These are phyloP conservation scores for Leucozona laternaria DNA, from an alignment of 2,888 invertebrate genomes.

Conservation along the genomic window DNA sequence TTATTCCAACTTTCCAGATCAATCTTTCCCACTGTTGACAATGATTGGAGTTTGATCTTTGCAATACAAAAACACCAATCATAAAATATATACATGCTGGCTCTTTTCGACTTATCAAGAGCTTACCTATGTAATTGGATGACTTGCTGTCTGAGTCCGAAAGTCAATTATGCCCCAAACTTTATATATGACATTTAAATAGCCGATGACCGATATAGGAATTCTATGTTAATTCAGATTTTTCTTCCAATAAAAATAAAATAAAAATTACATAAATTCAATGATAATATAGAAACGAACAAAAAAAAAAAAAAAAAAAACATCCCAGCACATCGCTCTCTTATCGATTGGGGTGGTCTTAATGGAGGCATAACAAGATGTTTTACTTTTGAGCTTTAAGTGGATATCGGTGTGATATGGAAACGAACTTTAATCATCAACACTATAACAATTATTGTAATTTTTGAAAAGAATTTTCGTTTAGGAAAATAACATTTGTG, in stretches of 20 bases:
- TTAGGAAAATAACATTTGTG: not conserved
- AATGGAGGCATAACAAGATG: slow-evolving; percentile 61
- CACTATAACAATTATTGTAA: slow-evolving; percentile 23
- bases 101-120: slow-evolving; percentile 7
- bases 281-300: slow-evolving; percentile 46
- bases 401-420: slow-evolving; percentile 48
- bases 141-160: slow-evolving; percentile 33
- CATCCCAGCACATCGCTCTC: too few species aligned
- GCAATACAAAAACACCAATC: slow-evolving; percentile 13
- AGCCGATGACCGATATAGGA: slow-evolving; percentile 43
- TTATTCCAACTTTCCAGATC: not conserved
- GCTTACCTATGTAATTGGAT: slow-evolving; percentile 23
- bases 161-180: not conserved
- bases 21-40: not conserved
- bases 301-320: slow-evolving; percentile 1
- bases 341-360: slow-evolving; percentile 74
- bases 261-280: slow-evolving; percentile 74
- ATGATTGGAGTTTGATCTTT: not conserved
- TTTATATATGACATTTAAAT: slow-evolving; percentile 28
- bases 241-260: slow-evolving; percentile 71
- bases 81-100: slow-evolving; percentile 25
- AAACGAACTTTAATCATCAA: slow-evolving; percentile 29
- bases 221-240: slow-evolving; percentile 66
- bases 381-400: slow-evolving; percentile 31
- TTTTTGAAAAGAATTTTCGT: slow-evolving; percentile 15